Base-by-base conservation (phyloP, 2,797 vertebrate species). In the Pteropus rufus region DNA sequence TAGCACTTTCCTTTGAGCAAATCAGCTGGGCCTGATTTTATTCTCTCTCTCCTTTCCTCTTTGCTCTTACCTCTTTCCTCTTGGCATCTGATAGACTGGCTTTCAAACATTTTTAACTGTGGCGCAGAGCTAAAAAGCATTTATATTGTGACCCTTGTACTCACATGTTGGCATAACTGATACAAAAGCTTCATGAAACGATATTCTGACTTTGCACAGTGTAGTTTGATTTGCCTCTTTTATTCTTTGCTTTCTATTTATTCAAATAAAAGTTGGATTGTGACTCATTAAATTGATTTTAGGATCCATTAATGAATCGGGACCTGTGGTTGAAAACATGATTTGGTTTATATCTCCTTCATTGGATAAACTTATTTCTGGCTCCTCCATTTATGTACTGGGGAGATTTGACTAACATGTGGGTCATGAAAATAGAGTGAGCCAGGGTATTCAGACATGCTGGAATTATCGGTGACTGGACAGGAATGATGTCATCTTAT, bases 381-480 rank as follows among this genome's bases (percentile, higher is more conserved):
- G 21, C 69, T 95, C n/a, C 21, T 62, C 34, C 5, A 86, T 97
- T 97, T 97, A 75, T 19, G 39, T 88, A 24, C 84, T 87, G 52
- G 92, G 56, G 41, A 10, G 46, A 2, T 64, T 93, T 80, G 67
- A 84, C 92, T 92, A 41, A 76, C 67, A 79, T 0, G 19, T 64
- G 36, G 83, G 52, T 58, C 7, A 18, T 1, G 58, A 75, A 73
- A 56, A 75, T 39, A 23, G 56, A 60, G 91, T 62, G 10, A 10
- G 23, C 81, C 62, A 23, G 46, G 34, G 80, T 62, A 31, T 84
- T 26, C 24, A 7, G 77, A 41, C 36, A 0, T 34, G 75, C 67
- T 64, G 39, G 10, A 26, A 34, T 36, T 23, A 7, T 7, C 0
- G 2, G 36, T 36, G n/a, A 87, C 80, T 77, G 83, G 31, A 34